Conservation (phyloP, 2,113 vertebrate species). For the Archocentrus centrarchus region DNA sequence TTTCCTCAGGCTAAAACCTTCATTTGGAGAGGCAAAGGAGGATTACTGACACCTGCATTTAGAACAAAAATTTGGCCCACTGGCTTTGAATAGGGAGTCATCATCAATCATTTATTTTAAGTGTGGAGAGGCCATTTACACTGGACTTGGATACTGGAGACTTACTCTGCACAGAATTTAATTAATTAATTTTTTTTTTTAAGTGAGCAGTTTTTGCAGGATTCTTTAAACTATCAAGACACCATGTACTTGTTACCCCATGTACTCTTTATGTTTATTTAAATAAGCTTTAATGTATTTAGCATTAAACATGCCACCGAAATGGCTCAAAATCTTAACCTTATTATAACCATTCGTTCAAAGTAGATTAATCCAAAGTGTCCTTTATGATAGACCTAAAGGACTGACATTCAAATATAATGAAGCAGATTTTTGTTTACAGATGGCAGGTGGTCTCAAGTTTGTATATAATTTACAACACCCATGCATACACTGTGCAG, state of each 20-base stretch:
- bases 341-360: not conserved
- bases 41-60: constrained; percentile 81
- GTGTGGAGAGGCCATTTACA: constrained; percentile 45
- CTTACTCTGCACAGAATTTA: constrained; percentile 15
- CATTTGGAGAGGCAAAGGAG: constrained; percentile 71
- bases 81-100: constrained; percentile 63
- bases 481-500: not conserved
- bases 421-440: not conserved
- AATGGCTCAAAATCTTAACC: not conserved
- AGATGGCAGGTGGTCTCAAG: not conserved
- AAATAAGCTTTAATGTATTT: not conserved
- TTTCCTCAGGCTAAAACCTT: constrained; percentile 80
- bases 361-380: not conserved
- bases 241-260: not conserved
- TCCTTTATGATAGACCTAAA: not conserved
- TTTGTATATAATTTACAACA: not conserved
- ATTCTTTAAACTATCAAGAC: not conserved
- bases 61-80: constrained; percentile 69
- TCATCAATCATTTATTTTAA: constrained; percentile 78
- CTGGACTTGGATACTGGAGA: constrained; percentile 35
- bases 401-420: not conserved
- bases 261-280: not conserved
- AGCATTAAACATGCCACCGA: not conserved
- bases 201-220: constrained; percentile 2
- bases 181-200: not conserved